phyloP scores from a whole-genome alignment of 2,888 invertebrate genomes.

The Micoletzkya japonica region DNA sequence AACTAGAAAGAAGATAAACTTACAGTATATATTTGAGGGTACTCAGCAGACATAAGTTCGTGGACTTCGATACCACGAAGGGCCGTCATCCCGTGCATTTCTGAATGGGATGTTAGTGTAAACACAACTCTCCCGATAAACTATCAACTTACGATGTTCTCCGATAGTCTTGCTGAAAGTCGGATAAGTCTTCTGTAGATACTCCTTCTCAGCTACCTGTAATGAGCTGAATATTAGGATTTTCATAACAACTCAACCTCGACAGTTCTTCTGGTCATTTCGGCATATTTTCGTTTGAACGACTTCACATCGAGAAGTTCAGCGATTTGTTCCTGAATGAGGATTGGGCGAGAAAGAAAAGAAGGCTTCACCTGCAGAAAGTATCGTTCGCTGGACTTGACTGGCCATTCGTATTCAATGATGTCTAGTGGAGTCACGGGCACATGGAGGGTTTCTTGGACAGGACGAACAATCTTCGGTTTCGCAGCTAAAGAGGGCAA shows the following conservation, averaged over 20 bases:
- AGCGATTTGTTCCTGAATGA: slow-evolving; percentile 85
- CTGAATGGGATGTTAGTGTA: slow-evolving; percentile 34
- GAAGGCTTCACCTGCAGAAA: slow-evolving; percentile 48
- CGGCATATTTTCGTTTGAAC: slow-evolving; percentile 82
- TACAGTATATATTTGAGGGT: slow-evolving; percentile 90
- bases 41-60: slow-evolving; percentile 92
- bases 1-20: not conserved
- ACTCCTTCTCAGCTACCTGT: slow-evolving; percentile 27
- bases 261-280: slow-evolving; percentile 51
- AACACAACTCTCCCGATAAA: no score
- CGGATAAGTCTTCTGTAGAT: slow-evolving; percentile 12
- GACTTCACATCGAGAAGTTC: slow-evolving; percentile 92
- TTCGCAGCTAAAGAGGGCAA: slow-evolving; percentile 4
- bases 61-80: slow-evolving; percentile 75
- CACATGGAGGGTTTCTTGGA: slow-evolving; percentile 26
- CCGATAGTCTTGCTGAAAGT: slow-evolving; percentile 31
- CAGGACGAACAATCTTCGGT: slow-evolving; percentile 17
- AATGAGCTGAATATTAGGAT: not conserved
- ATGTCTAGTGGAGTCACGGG: slow-evolving; percentile 38
- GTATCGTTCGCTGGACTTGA: slow-evolving; percentile 56
- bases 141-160: slow-evolving; percentile 34
- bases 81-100: slow-evolving; percentile 56
- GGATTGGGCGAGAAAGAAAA: no score
- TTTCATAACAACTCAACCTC: slow-evolving; percentile 69
- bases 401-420: slow-evolving; percentile 62